phyloP scores from a whole-genome alignment of 2,113 vertebrate species.

The Sphaerodactylus townsendi region DNA sequence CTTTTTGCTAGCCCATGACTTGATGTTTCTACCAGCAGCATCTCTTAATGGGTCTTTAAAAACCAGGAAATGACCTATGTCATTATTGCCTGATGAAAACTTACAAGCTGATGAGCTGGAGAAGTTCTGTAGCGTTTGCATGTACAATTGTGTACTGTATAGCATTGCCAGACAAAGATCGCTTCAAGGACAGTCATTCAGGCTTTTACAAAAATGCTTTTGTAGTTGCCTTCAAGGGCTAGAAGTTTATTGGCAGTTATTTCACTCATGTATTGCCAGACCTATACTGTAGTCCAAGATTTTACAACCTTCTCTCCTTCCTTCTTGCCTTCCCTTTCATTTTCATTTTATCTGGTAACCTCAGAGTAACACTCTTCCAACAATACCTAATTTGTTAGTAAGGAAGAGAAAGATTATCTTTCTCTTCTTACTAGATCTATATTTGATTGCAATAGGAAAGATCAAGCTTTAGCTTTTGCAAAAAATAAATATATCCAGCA shows the following conservation, averaged over 20 bases:
- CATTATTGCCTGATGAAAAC: conserved; percentile 50
- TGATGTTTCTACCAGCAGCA: conserved; percentile 10
- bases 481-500: background rate
- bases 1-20: background rate
- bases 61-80: conserved; percentile 41
- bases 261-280: conserved; percentile 41
- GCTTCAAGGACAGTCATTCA: background rate
- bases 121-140: conserved; percentile 18
- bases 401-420: background rate
- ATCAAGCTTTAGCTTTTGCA: fast-evolving
- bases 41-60: conserved; percentile 14
- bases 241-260: conserved; percentile 33
- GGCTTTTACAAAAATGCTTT: conserved; percentile 58
- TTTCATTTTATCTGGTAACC: conserved; percentile 11
- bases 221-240: conserved; percentile 46
- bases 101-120: conserved; percentile 12
- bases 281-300: conserved; percentile 17
- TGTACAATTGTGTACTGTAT: conserved; percentile 5
- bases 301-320: background rate
- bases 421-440: background rate
- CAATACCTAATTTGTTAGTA: background rate
- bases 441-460: background rate
- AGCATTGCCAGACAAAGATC: conserved; percentile 22
- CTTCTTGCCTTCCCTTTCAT: background rate
- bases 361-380: background rate